Conservation (phyloP, 2,888 invertebrate genomes). For the Matsumyia berberina region DNA sequence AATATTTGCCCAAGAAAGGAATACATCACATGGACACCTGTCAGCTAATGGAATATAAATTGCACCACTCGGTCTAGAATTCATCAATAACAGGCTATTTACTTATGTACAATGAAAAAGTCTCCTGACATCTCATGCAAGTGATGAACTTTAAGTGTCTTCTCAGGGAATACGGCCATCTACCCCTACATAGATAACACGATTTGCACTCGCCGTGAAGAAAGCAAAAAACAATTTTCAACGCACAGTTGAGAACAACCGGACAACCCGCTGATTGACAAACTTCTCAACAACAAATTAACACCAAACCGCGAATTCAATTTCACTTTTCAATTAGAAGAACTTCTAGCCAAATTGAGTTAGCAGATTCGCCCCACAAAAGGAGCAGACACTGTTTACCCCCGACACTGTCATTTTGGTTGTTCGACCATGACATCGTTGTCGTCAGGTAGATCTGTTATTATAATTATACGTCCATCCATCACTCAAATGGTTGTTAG, state of each 20-base stretch:
- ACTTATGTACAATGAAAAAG: too few relatives aligned
- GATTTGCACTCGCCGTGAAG: not conserved
- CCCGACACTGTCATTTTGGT: not conserved
- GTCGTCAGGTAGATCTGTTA: constrained; percentile 3
- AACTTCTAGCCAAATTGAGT: not conserved
- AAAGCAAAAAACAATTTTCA: not conserved
- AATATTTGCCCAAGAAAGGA: too few relatives aligned
- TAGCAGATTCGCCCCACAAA: not conserved
- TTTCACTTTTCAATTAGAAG: not conserved
- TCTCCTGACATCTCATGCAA: too few relatives aligned
- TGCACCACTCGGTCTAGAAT: too few relatives aligned
- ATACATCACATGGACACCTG: too few relatives aligned
- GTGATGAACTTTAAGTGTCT: not conserved
- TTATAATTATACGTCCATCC: constrained; percentile 15
- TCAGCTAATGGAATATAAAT: too few relatives aligned
- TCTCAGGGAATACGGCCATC: not conserved
- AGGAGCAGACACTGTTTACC: not conserved
- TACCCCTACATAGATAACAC: not conserved
- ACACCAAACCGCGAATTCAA: not conserved
- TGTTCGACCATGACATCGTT: not conserved
- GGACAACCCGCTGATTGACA: not conserved
- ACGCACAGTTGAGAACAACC: not conserved
- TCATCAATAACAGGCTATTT: too few relatives aligned
- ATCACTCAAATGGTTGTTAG: constrained; percentile 12
- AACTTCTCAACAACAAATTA: not conserved